phyloP scores from a whole-genome alignment of 2,888 invertebrate genomes.

The Epistrophe eligans region DNA sequence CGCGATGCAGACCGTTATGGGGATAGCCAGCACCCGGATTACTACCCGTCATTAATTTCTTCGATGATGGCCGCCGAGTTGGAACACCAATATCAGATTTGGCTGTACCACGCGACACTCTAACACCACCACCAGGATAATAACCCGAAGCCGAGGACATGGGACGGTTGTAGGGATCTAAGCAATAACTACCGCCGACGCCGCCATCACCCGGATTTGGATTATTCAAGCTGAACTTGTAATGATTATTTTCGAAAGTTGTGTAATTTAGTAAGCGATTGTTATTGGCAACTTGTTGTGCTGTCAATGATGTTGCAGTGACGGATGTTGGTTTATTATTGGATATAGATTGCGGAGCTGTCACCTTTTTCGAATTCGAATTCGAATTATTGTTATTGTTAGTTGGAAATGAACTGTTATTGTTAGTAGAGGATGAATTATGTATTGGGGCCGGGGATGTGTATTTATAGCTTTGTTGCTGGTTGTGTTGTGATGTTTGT shows the following conservation, averaged over 20 bases:
- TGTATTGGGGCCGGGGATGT: slow-evolving; percentile 81
- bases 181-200: slow-evolving; percentile 72
- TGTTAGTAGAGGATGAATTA: slow-evolving; percentile 78
- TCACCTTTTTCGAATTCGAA: slow-evolving; percentile 45
- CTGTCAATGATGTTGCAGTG: slow-evolving; percentile 44
- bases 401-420: slow-evolving; percentile 74
- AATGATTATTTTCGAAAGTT: slow-evolving; percentile 84
- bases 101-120: slow-evolving; percentile 80
- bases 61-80: slow-evolving; percentile 80
- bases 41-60: slow-evolving; percentile 80
- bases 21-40: slow-evolving; percentile 76
- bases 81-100: slow-evolving; percentile 84
- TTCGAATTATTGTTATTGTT: slow-evolving; percentile 74
- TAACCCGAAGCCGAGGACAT: slow-evolving; percentile 79
- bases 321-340: slow-evolving; percentile 2
- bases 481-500: slow-evolving; percentile 77
- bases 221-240: slow-evolving; percentile 84
- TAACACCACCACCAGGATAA: slow-evolving; percentile 77
- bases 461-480: slow-evolving; percentile 81
- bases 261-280: slow-evolving; percentile 83
- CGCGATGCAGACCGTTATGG: slow-evolving; percentile 80
- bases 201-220: slow-evolving; percentile 65
- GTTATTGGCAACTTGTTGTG: slow-evolving; percentile 78
- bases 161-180: slow-evolving; percentile 79
- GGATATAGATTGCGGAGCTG: slow-evolving; percentile 33